Evolutionary conservation across 2,888 invertebrate species (phyloP), one percentile per base, ranked within the genome.

Genomic region (Ophion ventricosus): DNA sequence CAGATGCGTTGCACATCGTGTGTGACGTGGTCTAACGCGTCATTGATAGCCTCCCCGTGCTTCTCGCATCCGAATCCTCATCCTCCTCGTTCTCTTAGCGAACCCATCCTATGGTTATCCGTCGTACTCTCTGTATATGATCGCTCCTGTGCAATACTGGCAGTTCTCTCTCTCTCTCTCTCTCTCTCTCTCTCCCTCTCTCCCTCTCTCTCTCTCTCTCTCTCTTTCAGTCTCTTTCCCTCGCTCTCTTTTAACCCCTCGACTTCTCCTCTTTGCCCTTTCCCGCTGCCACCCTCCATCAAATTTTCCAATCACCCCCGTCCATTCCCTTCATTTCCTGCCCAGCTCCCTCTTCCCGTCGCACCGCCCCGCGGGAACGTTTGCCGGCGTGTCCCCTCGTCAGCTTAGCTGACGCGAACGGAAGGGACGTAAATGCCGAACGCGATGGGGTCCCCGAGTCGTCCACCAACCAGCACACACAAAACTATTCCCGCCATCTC

Each of bases 281-380:
- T 83, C 82, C 86, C 86, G 83, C 81, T 87, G 90, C 88, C 88
- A 90, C 91, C 92, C 91, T 91, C 89, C 91, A 89, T 93, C 92
- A 92, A 93, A 92, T 92, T 93, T 92, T 92, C 93, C 93, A 92
- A 92, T 93, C 92, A 91, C 90, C 90, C 91, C 86, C 85, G 69
- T 72, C 89, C 89, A 87, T 88, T 90, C 89, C 88, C 89, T 90
- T 91, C 89, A 90, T 91, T 90, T 91, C 90, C 90, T 90, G 90
- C 88, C 89, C 85, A 67, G 82, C 72, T 66, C 69, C 64, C 80
- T 78, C 85, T 66, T 54, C 64, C 17, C 43, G 54, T 74, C 80
- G 64, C 73, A 57, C 43, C 73, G 49, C 83, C 87, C 77, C 80
- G 86, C 88, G 49, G 49, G 85, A 82, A 84, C 90, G 91, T 54